Conservation (phyloP, 2,888 invertebrate genomes). For the Rhamnusium bicolor region DNA sequence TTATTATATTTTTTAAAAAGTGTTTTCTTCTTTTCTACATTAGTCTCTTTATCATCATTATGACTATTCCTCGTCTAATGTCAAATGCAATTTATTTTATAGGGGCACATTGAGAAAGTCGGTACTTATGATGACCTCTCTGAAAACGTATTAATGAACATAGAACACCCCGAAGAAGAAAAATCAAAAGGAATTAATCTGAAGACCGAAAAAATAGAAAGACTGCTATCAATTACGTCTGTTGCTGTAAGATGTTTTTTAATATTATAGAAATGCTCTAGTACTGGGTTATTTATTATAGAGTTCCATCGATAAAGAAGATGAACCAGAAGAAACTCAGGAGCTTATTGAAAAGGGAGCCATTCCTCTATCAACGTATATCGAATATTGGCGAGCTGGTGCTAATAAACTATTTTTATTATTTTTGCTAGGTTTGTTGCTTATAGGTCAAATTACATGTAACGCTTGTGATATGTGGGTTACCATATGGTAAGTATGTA, state of each 20-base stretch:
- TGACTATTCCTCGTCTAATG: neutral
- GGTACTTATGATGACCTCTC: slow-evolving; percentile 75
- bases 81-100: slow-evolving; percentile 40
- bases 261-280: neutral
- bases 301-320: neutral
- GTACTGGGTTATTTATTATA: neutral
- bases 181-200: slow-evolving; percentile 48
- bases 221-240: slow-evolving; percentile 60
- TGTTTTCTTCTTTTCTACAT: too few relatives aligned
- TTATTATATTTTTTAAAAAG: too few relatives aligned
- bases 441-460: slow-evolving; percentile 80
- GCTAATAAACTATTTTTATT: slow-evolving; percentile 74
- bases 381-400: slow-evolving; percentile 81
- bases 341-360: slow-evolving; percentile 79
- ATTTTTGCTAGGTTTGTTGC: slow-evolving; percentile 73
- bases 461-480: slow-evolving; percentile 85
- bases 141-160: slow-evolving; percentile 65
- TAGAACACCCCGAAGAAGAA: slow-evolving; percentile 31
- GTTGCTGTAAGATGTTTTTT: slow-evolving; percentile 56
- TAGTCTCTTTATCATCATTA: too few relatives aligned
- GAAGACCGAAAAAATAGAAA: slow-evolving; percentile 47
- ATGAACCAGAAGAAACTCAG: slow-evolving; percentile 73
- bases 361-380: slow-evolving; percentile 76
- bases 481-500: slow-evolving; percentile 77
- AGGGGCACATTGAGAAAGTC: slow-evolving; percentile 77